Evolutionary conservation across 2,113 vertebrate genomes (phyloP), one percentile per base, ranked within the genome.

Genomic region (Aspidoscelis tigris): DNA sequence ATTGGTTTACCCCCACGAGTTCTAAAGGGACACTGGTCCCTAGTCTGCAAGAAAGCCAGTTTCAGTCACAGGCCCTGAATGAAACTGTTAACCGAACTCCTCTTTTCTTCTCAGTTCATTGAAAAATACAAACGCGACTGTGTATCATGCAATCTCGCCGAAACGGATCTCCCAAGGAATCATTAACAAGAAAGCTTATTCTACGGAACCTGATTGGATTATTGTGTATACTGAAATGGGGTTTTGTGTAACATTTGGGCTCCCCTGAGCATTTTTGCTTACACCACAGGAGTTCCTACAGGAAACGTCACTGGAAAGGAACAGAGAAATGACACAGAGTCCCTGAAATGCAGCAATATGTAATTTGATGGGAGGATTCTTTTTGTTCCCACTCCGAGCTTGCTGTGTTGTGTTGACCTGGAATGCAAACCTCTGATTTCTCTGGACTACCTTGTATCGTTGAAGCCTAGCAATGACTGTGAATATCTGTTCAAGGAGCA

Each of bases 171-270:
- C 41, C 41, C 26, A 41, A 69, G 44, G 77, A 44, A 9, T 0
- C 0, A 61, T 53, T 64, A 72, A 33, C 8, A 81, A 6, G 80
- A 66, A 50, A 2, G 0, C 2, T 39, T 0, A 1, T 22, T 7
- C 0, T 2, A 1, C 50, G 33, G 76, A 85, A 65, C 78, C 22
- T 55, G 2, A 0, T n/a, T 4, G 64, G 33, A 2, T 53, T 0
- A n/a, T 0, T 0, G 44, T 58, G 41, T 82, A 0, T 3, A 11
- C 0, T 0, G 0, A 0, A 75, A 22, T 0, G 24, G 66, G 39
- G 0, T 55, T 33, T 80, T 43, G 58, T 61, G 10, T 0, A 0
- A 5, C 0, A 7, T 88, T 0, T 21, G 53, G 5, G n/a, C 2
- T 8, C 8, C 33, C 33, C 33, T 33, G 41, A 78, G 74, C 39